phyloP scores from a whole-genome alignment of 2,113 vertebrate species.

The Ramphastos sulfuratus region DNA sequence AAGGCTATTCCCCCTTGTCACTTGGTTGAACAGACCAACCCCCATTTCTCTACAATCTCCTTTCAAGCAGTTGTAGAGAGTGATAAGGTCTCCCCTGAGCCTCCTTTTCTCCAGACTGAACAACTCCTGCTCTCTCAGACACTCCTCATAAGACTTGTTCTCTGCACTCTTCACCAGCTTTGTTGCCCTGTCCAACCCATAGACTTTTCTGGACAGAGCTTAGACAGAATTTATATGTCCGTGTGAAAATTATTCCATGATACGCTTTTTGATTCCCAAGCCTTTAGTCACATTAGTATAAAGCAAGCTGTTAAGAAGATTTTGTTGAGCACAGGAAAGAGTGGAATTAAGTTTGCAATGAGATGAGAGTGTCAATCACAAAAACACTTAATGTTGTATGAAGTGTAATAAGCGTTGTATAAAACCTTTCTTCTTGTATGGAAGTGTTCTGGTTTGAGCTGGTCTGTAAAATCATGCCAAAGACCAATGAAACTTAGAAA shows the following conservation, averaged over 20 bases:
- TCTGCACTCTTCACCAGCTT: too few relatives aligned
- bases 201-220: not conserved
- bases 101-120: too few relatives aligned
- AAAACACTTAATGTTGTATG: not conserved
- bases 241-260: not conserved
- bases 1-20: too few relatives aligned
- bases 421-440: not conserved
- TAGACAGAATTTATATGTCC: not conserved
- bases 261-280: not conserved
- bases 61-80: too few relatives aligned
- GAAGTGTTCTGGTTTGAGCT: not conserved
- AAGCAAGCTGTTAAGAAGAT: not conserved
- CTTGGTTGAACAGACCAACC: too few relatives aligned
- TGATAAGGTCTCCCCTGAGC: too few relatives aligned
- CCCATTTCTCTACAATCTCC: too few relatives aligned
- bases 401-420: not conserved
- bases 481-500: not conserved
- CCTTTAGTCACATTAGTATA: not conserved
- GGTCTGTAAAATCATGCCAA: not conserved
- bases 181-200: not conserved
- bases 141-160: too few relatives aligned
- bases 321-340: not conserved
- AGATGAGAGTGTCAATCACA: not conserved
- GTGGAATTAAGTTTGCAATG: not conserved
- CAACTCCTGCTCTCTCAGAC: too few relatives aligned